Conservation (phyloP, 2,888 invertebrate genomes). For the Pecten maximus region DNA sequence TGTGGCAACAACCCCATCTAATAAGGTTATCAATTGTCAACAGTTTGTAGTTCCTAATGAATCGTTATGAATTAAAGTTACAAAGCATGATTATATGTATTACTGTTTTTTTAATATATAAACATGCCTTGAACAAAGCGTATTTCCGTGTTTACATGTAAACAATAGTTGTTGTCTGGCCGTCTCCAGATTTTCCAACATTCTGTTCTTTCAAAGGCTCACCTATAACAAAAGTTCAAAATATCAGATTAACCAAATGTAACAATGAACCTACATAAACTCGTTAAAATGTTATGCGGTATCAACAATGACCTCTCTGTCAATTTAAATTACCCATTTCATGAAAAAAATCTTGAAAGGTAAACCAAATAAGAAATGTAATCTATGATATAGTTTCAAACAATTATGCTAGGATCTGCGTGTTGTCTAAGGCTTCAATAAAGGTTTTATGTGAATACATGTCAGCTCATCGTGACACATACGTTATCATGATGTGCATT, state of each 20-base stretch:
- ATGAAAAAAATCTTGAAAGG: background rate
- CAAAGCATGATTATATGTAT: too few relatives aligned
- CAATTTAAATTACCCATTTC: background rate
- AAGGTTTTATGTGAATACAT: background rate
- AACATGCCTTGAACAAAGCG: background rate
- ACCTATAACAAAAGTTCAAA: background rate
- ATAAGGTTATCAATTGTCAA: too few relatives aligned
- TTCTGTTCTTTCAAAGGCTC: conserved; percentile 7
- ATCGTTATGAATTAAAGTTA: too few relatives aligned
- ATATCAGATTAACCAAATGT: background rate
- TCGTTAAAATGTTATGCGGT: background rate
- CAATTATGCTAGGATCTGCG: background rate
- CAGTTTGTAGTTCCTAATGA: too few relatives aligned
- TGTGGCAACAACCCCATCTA: too few relatives aligned
- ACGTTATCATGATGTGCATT: too few relatives aligned
- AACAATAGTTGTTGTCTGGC: background rate
- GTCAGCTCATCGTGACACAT: too few relatives aligned
- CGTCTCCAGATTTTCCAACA: background rate
- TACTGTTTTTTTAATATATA: background rate
- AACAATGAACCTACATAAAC: background rate
- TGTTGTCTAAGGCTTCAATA: background rate
- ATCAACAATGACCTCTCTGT: background rate
- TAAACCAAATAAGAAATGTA: background rate
- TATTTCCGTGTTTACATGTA: background rate
- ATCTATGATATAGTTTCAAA: background rate